Evolutionary conservation across 2,113 vertebrate species (phyloP).

Genomic region (Zootoca vivipara): DNA sequence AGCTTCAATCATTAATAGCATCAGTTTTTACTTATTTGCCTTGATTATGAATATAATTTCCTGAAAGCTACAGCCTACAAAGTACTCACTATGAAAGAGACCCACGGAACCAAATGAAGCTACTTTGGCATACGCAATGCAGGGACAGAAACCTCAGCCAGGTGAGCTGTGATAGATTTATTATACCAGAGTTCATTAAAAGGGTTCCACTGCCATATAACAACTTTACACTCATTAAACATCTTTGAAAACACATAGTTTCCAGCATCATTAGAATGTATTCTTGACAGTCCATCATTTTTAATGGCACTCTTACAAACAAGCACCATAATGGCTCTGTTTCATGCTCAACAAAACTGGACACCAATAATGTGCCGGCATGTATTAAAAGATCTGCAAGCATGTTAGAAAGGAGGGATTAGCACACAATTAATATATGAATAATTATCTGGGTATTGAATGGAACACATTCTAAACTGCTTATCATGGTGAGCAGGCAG

Average conservation of each 20-base stretch:
- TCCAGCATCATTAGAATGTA: constrained; percentile 65
- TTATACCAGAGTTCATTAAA: constrained; percentile 70
- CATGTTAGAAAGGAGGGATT: constrained; percentile 36
- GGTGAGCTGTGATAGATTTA: constrained; percentile 70
- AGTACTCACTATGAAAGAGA: not conserved
- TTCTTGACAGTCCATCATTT: constrained; percentile 76
- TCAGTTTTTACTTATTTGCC: not conserved
- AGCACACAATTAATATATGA: constrained; percentile 64
- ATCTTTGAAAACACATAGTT: constrained; percentile 67
- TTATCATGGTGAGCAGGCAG: constrained; percentile 41
- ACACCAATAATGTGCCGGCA: constrained; percentile 46
- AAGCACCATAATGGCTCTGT: constrained; percentile 64
- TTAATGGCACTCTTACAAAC: constrained; percentile 75
- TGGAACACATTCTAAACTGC: constrained; percentile 32
- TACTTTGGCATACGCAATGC: not conserved
- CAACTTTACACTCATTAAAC: constrained; percentile 72
- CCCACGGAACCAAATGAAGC: not conserved
- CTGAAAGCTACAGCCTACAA: not conserved
- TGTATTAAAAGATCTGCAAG: constrained; percentile 39
- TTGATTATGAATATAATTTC: not conserved
- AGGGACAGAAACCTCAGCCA: constrained; percentile 40
- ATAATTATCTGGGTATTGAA: constrained; percentile 57
- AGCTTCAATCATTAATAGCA: too few species aligned
- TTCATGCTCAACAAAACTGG: constrained; percentile 54
- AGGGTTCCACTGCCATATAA: constrained; percentile 64